phyloP scores from a whole-genome alignment of 2,113 vertebrate species.

The Mesitornis unicolor region DNA sequence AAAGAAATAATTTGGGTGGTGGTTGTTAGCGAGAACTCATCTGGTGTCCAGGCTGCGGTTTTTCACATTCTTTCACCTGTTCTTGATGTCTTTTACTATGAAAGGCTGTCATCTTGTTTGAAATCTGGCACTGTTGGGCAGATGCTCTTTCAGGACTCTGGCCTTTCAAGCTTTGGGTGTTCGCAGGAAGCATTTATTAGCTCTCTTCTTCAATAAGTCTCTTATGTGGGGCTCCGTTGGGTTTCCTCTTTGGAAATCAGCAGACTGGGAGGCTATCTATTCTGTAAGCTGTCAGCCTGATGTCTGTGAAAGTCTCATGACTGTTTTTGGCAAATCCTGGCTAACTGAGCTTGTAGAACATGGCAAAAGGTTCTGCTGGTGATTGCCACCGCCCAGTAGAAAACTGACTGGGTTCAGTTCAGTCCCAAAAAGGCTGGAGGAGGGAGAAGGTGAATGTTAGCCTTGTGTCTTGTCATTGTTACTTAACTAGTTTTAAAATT shows the following conservation, averaged over 20 bases:
- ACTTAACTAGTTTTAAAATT: neutral
- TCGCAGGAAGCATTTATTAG: neutral
- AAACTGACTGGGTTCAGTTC: neutral
- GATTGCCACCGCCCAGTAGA: neutral
- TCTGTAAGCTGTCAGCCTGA: neutral
- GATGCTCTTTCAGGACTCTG: neutral
- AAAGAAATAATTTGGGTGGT: neutral
- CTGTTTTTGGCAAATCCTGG: neutral
- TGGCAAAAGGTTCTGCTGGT: neutral
- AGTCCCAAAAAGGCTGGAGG: neutral
- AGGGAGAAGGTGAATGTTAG: neutral
- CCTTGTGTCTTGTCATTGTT: neutral
- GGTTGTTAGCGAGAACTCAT: neutral
- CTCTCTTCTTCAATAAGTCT: neutral
- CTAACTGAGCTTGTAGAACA: neutral
- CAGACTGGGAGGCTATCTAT: neutral
- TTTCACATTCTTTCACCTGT: slow-evolving; percentile 27
- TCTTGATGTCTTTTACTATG: neutral
- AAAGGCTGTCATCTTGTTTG: slow-evolving; percentile 24
- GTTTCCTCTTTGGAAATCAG: neutral
- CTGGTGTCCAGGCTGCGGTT: slow-evolving; percentile 5
- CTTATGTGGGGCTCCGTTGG: neutral
- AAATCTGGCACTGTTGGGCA: neutral
- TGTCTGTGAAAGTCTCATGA: accelerated
- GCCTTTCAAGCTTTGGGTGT: slow-evolving; percentile 22